Evolutionary conservation across 2,797 vertebrate genomes (phyloP).

Genomic region (Hydrolagus colliei): DNA sequence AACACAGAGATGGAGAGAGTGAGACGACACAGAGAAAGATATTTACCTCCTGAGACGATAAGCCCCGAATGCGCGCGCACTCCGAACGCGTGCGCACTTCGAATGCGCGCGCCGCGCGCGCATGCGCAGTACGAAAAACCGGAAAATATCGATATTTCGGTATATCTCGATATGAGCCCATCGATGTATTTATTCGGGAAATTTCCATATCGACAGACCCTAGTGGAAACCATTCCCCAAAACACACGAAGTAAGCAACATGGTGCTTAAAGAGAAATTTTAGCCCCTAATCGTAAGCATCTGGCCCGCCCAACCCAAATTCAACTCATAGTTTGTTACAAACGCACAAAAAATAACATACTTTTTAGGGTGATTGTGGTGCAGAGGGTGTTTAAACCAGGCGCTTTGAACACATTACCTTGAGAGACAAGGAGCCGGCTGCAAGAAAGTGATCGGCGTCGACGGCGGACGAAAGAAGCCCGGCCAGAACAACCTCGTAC

Average conservation of each 20-base stretch:
- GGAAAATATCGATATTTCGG: too few species aligned
- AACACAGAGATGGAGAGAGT: too few species aligned
- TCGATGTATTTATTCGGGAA: too few species aligned
- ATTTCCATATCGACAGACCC: too few species aligned
- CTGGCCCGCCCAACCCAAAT: too few species aligned
- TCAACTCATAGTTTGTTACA: neutral
- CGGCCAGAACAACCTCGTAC: constrained; percentile 80
- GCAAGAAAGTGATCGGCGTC: constrained; percentile 89
- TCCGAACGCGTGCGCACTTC: too few species aligned
- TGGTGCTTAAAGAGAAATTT: neutral
- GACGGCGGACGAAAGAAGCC: constrained; percentile 80
- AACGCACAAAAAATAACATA: neutral
- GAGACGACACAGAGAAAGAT: too few species aligned
- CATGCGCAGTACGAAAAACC: too few species aligned
- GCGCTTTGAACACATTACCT: constrained; percentile 55
- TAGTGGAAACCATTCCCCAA: neutral
- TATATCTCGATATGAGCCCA: too few species aligned
- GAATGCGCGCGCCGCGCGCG: too few species aligned
- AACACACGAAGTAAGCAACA: neutral
- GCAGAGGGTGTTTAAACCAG: neutral
- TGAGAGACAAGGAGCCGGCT: constrained; percentile 81
- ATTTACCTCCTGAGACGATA: too few species aligned
- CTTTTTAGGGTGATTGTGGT: neutral
- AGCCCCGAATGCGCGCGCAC: too few species aligned
- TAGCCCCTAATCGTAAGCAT: neutral